Evolutionary conservation across 2,888 invertebrate species (phyloP).

Genomic region (Hesperia comma): DNA sequence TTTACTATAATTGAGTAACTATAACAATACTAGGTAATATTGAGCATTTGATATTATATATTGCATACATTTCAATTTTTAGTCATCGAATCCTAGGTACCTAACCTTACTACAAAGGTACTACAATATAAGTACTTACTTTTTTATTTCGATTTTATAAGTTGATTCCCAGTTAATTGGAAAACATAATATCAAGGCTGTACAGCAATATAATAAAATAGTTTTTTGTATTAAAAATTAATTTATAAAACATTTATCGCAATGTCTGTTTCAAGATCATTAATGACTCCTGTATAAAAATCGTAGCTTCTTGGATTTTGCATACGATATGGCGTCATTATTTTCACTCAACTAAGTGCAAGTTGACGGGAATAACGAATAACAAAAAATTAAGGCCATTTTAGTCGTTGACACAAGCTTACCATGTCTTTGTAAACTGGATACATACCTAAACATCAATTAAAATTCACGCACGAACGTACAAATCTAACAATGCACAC

Average conservation of each 20-base stretch:
- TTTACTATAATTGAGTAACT: conserved; percentile 27
- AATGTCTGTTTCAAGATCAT: background rate
- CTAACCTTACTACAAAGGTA: background rate
- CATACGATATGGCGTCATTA: background rate
- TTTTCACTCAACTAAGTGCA: background rate
- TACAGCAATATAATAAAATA: too few relatives aligned
- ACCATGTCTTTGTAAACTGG: background rate
- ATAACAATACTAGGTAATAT: conserved; percentile 29
- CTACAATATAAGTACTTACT: conserved; percentile 11
- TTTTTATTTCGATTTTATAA: background rate
- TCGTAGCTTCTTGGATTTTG: background rate
- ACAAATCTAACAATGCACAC: conserved; percentile 4
- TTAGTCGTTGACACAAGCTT: background rate
- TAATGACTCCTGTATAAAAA: background rate
- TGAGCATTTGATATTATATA: conserved; percentile 29
- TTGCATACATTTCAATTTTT: conserved; percentile 17
- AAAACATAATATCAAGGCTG: too few relatives aligned
- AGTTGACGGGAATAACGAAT: background rate
- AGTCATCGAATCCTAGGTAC: conserved; percentile 1
- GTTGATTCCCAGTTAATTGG: too few relatives aligned
- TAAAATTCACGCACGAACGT: conserved; percentile 3
- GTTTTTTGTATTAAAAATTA: too few relatives aligned
- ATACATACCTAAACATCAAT: conserved; percentile 1
- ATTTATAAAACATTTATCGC: background rate
- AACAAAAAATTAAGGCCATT: background rate